Base-by-base conservation (phyloP, 2,888 invertebrate species). In the Alitta virens region DNA sequence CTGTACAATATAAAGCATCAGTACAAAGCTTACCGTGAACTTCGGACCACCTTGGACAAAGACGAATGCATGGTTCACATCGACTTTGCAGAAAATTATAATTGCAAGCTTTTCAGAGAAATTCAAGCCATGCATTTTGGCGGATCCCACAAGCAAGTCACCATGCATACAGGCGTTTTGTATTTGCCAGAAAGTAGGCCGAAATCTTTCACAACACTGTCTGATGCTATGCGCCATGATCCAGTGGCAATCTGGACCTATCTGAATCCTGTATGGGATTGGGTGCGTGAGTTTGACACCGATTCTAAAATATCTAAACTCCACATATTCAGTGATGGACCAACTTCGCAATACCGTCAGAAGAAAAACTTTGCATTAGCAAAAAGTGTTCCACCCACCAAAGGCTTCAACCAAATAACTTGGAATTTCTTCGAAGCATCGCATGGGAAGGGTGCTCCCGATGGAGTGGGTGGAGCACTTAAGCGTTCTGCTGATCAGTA, bases 61-160 rank as follows among this genome's bases (percentile, higher is more conserved):
- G 56, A 68, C 46, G 70, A 74, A 43, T 58, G 57, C 9, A 55
- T 76, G 0, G 66, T 72, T 24, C 75, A 76, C 59, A 68, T 74
- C 60, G 75, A 82, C 63, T 82, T 83, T 68, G 70, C 73, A 1
- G 79, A 81, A 71, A 82, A 82, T 60, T 81, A 73, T 69, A 63
- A 58, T 2, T 71, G 73, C 33, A 77, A 78, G 65, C 77, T 77
- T 68, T 64, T 56, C 3, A 50, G 71, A 58, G 80, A 81, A 66
- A 78, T 80, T 50, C 80, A 82, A 62, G 68, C 75, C 3, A 73
- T 74, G 61, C 79, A 79, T 74, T 77, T 78, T 67, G 33, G 33
- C 12, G 33, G 33, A 33, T 78, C 77, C 16, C 60, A 68, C 24
- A 57, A 50, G 25, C 77, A 78, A 65, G 68, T 78, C 2, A 75